These are phyloP conservation scores for Myotis planiceps DNA, from an alignment of 2,797 vertebrate species.

Conservation along the genomic window DNA sequence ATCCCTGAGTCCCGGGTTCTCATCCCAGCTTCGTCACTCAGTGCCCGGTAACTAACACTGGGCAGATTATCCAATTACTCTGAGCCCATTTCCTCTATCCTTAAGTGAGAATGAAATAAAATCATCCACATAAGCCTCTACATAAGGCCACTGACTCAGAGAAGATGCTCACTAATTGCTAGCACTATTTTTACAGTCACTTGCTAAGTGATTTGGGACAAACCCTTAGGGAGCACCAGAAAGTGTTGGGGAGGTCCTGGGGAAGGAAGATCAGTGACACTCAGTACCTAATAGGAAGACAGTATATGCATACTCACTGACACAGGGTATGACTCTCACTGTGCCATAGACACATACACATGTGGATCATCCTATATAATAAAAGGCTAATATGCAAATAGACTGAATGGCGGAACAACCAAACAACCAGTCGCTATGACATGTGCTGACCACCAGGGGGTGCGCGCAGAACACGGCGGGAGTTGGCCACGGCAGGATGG, in stretches of 20 bases:
- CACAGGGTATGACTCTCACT: neutral
- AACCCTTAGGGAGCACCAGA: neutral
- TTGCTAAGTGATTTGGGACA: neutral
- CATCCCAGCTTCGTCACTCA: neutral
- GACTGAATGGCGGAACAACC: rapidly evolving
- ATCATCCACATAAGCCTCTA: neutral
- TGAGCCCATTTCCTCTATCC: neutral
- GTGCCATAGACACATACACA: neutral
- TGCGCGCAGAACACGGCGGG: rapidly evolving
- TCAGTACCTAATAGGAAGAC: neutral
- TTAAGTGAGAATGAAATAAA: neutral
- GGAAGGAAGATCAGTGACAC: neutral
- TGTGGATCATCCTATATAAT: neutral
- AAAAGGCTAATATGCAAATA: too few species aligned
- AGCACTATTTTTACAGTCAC: neutral
- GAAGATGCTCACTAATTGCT: neutral
- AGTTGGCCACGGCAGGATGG: too few species aligned
- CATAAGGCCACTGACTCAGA: neutral
- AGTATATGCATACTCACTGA: neutral
- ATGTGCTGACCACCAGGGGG: too few species aligned
- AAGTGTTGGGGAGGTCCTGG: neutral
- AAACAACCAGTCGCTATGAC: too few species aligned
- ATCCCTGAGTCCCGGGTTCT: neutral
- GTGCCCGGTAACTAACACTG: neutral
- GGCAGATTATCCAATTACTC: neutral